Evolutionary conservation across 2,888 invertebrate species (phyloP), one percentile per base, ranked within the genome.

Genomic region (Zootermopsis nevadensis): DNA sequence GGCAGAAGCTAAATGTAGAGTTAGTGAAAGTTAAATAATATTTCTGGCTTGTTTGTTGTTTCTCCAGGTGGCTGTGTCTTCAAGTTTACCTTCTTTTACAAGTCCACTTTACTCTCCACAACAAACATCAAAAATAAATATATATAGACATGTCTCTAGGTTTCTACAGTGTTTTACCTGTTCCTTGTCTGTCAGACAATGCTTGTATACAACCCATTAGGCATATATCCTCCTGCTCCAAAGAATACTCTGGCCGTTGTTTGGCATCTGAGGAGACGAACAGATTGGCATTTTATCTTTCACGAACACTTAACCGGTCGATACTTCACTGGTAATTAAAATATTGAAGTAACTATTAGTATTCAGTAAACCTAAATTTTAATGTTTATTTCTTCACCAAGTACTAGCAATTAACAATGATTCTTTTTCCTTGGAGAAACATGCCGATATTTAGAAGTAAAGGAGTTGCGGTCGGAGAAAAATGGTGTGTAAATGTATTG

Each of bases 11-110:
- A n/a, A 60, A n/a, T 60, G 15, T 60, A 27, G 27, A 27, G 60
- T 60, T 60, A 24, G 74, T n/a, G 74, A 74, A 74, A 74, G 74
- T 38, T 74, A 74, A 74, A 74, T n/a, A 74, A n/a, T 74, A 74
- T 74, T 74, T 74, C 74, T 38, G n/a, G 38, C 74, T 74, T 74
- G 74, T 74, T 74, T 42, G 74, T 42, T 74, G 35, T 74, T 74
- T 74, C 74, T 22, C 38, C 74, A 74, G 74, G 74, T 74, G 74
- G 74, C 74, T 38, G 74, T 6, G 38, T 6, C 22, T 6, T 69
- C 31, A 33, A 69, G 69, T 69, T 69, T 69, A 33, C 69, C 33
- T 69, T 60, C 60, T 60, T 15, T 60, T 69, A 69, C 69, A 74
- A n/a, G n/a, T 19, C 74, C 74, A 38, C 74, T 74, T 74, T 74